Percentiles rank a stretch among this genome's conserved stretches.
phyloP scores from a whole-genome alignment of 2,888 invertebrate species.

The Lepidocyrtoides sp. region DNA sequence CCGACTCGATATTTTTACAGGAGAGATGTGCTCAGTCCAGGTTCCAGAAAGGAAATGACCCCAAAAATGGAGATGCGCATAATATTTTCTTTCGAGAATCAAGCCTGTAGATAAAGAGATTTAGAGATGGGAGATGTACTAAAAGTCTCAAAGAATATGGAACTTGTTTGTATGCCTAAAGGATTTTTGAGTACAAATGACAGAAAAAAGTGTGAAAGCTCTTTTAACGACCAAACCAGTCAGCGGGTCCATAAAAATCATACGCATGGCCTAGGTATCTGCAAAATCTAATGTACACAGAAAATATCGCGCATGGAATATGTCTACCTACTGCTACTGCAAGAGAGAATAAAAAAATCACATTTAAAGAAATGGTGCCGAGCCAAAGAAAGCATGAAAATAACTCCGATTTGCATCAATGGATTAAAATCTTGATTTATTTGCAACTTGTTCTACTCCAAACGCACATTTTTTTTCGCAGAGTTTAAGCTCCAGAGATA shows the following conservation, averaged over 20 bases:
- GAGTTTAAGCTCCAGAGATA: neutral
- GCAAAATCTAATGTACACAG: too few relatives aligned
- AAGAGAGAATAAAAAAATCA: neutral
- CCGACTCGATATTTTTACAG: neutral
- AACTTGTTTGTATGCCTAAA: slow-evolving; percentile 13
- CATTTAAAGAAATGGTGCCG: too few relatives aligned
- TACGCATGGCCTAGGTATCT: too few relatives aligned
- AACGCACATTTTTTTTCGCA: slow-evolving; percentile 18
- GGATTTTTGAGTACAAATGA: slow-evolving; percentile 45
- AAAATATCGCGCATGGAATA: neutral
- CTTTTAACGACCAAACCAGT: neutral
- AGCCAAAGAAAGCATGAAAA: slow-evolving; percentile 17
- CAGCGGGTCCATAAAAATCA: slow-evolving; percentile 15
- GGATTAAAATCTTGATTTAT: slow-evolving; percentile 69
- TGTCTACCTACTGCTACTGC: neutral
- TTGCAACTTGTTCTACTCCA: slow-evolving; percentile 56
- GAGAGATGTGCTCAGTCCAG: neutral
- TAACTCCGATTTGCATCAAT: slow-evolving; percentile 1
- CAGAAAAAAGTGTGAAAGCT: slow-evolving; percentile 21
- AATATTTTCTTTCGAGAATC: slow-evolving; percentile 4
- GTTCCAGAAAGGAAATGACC: slow-evolving; percentile 71
- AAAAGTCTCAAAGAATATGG: neutral
- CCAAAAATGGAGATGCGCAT: slow-evolving; percentile 58
- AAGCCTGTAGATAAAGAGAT: neutral
- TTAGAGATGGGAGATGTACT: neutral